These are phyloP conservation scores for Eptatretus burgeri DNA, from an alignment of 2,113 vertebrate species.

Conservation along the genomic window DNA sequence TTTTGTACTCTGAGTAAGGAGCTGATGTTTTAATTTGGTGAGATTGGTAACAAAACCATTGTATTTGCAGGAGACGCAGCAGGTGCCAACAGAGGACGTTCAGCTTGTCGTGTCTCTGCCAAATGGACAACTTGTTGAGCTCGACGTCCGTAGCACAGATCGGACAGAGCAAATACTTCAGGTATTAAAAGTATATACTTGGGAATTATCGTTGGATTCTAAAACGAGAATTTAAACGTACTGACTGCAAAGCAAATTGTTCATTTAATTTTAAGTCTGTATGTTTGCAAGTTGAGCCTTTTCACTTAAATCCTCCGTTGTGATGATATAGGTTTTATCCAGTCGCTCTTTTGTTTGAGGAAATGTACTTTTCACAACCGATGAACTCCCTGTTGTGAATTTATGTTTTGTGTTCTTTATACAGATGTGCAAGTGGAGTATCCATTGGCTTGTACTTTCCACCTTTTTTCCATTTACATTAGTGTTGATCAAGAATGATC, in stretches of 20 bases:
- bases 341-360: neutral
- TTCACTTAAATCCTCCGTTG: neutral
- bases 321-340: conserved; percentile 2
- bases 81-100: conserved; percentile 81
- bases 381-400: too few relatives aligned
- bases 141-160: conserved; percentile 61
- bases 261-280: too few relatives aligned
- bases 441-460: too few relatives aligned
- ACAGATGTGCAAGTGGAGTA: too few relatives aligned
- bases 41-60: too few relatives aligned
- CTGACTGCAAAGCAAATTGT: neutral
- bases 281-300: neutral
- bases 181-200: conserved; percentile 18
- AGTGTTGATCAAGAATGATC: too few relatives aligned
- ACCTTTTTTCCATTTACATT: too few relatives aligned
- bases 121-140: conserved; percentile 60
- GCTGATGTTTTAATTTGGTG: too few relatives aligned
- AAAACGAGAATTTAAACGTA: neutral
- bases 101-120: conserved; percentile 59
- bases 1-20: too few relatives aligned
- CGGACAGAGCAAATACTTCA: conserved; percentile 86
- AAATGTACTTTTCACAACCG: too few relatives aligned
- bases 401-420: too few relatives aligned
- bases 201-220: neutral
- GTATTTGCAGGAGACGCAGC: conserved; percentile 52